These are phyloP conservation scores for Torymus auratus DNA, from an alignment of 2,888 invertebrate species.

Conservation along the genomic window DNA sequence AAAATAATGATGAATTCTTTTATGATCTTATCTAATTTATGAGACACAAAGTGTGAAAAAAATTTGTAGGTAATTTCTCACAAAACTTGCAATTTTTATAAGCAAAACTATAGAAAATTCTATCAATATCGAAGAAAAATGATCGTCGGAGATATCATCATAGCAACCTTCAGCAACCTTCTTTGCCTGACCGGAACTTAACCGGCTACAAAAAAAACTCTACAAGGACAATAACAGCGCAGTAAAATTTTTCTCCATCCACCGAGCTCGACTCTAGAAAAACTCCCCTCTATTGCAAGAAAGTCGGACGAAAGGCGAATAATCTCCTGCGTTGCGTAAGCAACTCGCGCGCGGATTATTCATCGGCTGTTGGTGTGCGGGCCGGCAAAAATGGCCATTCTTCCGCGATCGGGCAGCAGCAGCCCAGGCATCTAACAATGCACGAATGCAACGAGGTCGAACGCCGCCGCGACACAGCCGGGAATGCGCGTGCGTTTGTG, in stretches of 20 bases:
- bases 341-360: neutral
- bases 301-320: constrained; percentile 8
- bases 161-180: neutral
- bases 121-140: neutral
- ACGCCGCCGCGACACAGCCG: neutral
- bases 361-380: constrained; percentile 4
- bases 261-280: neutral
- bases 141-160: neutral
- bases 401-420: constrained; percentile 20
- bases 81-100: too few species aligned
- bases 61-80: too few species aligned
- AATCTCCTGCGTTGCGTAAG: constrained; percentile 11
- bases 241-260: constrained; percentile 10
- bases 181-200: neutral
- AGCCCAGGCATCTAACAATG: constrained; percentile 29
- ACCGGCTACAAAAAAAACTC: neutral
- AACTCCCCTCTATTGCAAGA: neutral
- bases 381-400: constrained; percentile 14
- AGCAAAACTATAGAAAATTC: too few species aligned
- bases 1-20: too few species aligned
- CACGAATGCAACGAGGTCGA: constrained; percentile 20
- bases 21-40: too few species aligned
- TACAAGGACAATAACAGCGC: constrained; percentile 16
- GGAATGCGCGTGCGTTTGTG: neutral
- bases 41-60: too few species aligned